Percentiles rank a stretch among this genome's conserved stretches.
phyloP scores from a whole-genome alignment of 2,797 vertebrate species.

The Sebastes iracundus region DNA sequence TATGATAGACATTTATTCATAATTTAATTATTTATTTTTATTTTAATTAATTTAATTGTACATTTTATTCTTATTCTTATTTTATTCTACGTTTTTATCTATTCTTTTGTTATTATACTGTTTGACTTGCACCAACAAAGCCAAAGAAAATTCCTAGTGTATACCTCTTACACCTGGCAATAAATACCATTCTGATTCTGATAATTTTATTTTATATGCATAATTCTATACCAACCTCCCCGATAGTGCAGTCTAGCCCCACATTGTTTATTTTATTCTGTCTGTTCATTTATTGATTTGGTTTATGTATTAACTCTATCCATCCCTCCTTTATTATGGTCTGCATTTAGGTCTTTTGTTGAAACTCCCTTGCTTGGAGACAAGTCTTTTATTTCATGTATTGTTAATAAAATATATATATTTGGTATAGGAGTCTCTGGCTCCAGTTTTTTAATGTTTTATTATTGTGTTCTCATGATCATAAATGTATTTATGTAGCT shows the following conservation, averaged over 20 bases:
- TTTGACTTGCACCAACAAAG: too few relatives aligned
- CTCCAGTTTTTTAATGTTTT: neutral
- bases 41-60: too few relatives aligned
- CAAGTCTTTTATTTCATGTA: neutral
- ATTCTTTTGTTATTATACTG: too few relatives aligned
- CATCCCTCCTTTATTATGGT: neutral
- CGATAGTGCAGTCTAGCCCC: neutral
- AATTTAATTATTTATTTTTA: too few relatives aligned
- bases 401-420: neutral
- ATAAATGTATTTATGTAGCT: neutral
- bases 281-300: neutral
- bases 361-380: neutral
- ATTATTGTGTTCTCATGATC: conserved; percentile 12
- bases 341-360: neutral
- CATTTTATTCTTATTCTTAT: too few relatives aligned
- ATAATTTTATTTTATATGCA: too few relatives aligned
- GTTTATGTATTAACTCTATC: neutral
- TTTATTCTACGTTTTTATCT: too few relatives aligned
- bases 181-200: too few relatives aligned
- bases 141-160: too few relatives aligned
- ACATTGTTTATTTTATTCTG: neutral
- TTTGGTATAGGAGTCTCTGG: neutral
- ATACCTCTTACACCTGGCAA: too few relatives aligned
- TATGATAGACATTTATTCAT: neutral
- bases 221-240: neutral